Evolutionary conservation across 2,888 invertebrate species (phyloP).

Genomic region (Chaitophorus viminalis): DNA sequence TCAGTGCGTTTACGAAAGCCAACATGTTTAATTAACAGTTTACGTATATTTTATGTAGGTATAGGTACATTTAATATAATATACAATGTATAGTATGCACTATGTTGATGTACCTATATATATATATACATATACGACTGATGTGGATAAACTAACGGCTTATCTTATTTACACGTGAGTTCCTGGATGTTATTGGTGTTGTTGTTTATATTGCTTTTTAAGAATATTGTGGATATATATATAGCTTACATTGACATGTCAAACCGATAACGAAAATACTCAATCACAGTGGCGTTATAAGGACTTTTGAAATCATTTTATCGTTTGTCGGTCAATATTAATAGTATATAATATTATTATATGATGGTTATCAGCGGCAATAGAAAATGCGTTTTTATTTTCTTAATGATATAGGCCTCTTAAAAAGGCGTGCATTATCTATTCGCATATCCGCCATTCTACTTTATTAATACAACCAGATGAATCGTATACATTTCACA

Average conservation of each 20-base stretch:
- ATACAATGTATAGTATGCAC: neutral
- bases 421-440: neutral
- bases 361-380: slow-evolving; percentile 8
- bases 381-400: slow-evolving; percentile 13
- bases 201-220: slow-evolving; percentile 11
- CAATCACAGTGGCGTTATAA: slow-evolving; percentile 6
- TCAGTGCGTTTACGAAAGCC: neutral
- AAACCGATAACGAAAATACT: slow-evolving; percentile 29
- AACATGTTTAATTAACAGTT: neutral
- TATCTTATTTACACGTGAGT: neutral
- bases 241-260: neutral
- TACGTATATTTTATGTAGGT: neutral
- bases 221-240: slow-evolving; percentile 14
- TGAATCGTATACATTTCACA: no score
- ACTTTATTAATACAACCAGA: neutral
- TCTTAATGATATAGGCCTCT: neutral
- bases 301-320: neutral
- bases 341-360: neutral
- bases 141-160: neutral
- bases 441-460: neutral
- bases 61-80: no score
- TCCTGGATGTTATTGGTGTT: neutral
- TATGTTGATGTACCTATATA: no score
- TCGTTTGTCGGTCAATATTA: neutral
- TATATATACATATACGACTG: neutral